Evolutionary conservation across 1,140 invertebrate species (phyloP).

Genomic region (Listronotus oregonensis): DNA sequence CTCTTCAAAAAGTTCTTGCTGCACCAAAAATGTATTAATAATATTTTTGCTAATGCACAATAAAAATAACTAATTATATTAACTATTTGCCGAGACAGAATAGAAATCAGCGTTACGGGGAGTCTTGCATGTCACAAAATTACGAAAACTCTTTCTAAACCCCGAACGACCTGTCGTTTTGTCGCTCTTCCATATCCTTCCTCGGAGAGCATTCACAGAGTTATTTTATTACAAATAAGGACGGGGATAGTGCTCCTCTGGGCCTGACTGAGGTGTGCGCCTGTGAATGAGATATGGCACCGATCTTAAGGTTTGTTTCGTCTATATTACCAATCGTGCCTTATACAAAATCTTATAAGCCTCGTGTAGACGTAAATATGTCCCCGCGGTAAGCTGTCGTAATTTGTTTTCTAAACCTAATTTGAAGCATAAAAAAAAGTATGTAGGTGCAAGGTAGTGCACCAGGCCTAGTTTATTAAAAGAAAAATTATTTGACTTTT

Average conservation of each 20-base stretch:
- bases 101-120: no score
- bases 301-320: slow-evolving; percentile 35
- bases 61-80: no score
- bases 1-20: no score
- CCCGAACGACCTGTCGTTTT: slow-evolving; percentile 32
- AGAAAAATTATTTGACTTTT: no score
- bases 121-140: neutral
- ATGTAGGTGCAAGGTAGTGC: no score
- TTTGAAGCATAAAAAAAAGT: no score
- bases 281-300: slow-evolving; percentile 50
- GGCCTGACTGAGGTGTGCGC: slow-evolving; percentile 52
- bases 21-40: no score
- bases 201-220: slow-evolving; percentile 54
- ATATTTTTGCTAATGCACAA: no score
- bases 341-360: slow-evolving; percentile 17
- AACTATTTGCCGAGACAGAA: no score
- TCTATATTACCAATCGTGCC: slow-evolving; percentile 30
- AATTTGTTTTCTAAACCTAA: no score
- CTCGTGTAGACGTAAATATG: neutral
- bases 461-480: no score
- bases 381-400: no score
- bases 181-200: slow-evolving; percentile 40
- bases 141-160: slow-evolving; percentile 24
- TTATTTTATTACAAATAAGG: slow-evolving; percentile 58
- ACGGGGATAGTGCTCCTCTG: slow-evolving; percentile 47